Base-by-base conservation (phyloP, 1,140 invertebrate genomes). In the Bombus haemorrhoidalis region DNA sequence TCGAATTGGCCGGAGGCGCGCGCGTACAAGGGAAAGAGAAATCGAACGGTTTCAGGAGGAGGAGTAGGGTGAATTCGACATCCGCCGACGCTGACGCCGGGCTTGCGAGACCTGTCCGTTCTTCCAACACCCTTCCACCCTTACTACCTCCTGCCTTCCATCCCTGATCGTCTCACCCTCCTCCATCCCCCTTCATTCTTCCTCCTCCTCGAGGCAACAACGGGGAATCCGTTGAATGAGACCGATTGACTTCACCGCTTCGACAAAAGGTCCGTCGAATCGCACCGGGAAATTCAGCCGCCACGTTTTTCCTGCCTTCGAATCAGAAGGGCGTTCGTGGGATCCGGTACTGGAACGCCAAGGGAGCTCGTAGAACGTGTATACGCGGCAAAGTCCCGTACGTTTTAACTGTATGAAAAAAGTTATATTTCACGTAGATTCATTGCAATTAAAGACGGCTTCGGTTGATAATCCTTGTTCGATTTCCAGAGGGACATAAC, bases 1-100 rank as follows among this genome's bases (percentile, higher is more conserved):
- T 92, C 89, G 88, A 91, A 92, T 93, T 91, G 90, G 89, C 91
- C 79, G 88, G 88, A 85, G 88, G 88, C 81, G 81, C 88, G 81
- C 73, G 53, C 59, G 47, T 74, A 79, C 37, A 85, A 83, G 75
- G 85, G 84, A 74, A 75, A 78, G 84, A 82, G 86, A 72, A 73
- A 91, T 88, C 83, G 85, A 75, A 87, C 62, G 78, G 66, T 78
- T 74, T 18, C 39, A 53, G 72, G 75, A 80, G 76, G 37, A 37
- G 32, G 64, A 39, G 72, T 75, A 83, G 80, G 83, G 82, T 68
- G 88, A 87, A 89, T 89, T 86, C 87, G 85, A 83, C 83, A 90
- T 89, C 86, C 81, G 73, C 88, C 72, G 73, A 87, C 76, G 78
- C 59, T 74, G 84, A 87, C 83, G 57, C 80, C 81, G 85, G 62